These are phyloP conservation scores for Otolemur crassicaudatus DNA, from an alignment of 2,797 vertebrate genomes.

Conservation along the genomic window DNA sequence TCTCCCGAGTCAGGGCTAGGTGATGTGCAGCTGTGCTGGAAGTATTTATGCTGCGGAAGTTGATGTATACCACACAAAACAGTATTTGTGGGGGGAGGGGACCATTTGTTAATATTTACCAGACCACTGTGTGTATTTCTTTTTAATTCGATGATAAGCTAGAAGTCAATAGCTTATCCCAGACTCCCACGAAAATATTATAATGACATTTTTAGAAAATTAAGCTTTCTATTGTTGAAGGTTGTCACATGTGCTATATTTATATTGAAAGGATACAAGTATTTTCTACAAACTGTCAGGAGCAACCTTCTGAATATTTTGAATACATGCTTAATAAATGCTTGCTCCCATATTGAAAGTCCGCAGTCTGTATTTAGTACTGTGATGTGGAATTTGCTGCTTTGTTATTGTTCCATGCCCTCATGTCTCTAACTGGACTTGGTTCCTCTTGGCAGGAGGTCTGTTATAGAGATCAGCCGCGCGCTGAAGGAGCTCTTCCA, in stretches of 20 bases:
- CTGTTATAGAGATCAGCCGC: conserved; percentile 97
- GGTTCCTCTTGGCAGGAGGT: conserved; percentile 89
- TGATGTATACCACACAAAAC: rapidly evolving
- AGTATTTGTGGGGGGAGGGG: rapidly evolving
- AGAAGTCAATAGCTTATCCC: background rate
- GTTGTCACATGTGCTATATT: background rate
- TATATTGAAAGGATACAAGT: background rate
- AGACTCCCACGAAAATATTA: background rate
- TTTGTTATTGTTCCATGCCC: rapidly evolving
- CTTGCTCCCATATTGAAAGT: background rate
- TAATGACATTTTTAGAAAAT: background rate
- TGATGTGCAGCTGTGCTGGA: rapidly evolving
- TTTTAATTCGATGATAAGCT: background rate
- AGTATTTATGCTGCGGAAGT: background rate
- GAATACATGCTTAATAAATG: background rate
- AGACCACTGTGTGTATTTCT: background rate
- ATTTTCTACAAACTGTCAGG: background rate
- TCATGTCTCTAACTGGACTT: background rate
- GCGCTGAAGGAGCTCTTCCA: conserved; percentile 99
- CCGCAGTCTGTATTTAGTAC: background rate
- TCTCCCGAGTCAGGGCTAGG: background rate
- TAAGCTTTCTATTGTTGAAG: background rate
- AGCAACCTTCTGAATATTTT: background rate
- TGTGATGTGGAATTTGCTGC: background rate
- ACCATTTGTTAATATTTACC: background rate